Base-by-base conservation (phyloP, 2,797 vertebrate species). In the Arrhamphus sclerolepis region DNA sequence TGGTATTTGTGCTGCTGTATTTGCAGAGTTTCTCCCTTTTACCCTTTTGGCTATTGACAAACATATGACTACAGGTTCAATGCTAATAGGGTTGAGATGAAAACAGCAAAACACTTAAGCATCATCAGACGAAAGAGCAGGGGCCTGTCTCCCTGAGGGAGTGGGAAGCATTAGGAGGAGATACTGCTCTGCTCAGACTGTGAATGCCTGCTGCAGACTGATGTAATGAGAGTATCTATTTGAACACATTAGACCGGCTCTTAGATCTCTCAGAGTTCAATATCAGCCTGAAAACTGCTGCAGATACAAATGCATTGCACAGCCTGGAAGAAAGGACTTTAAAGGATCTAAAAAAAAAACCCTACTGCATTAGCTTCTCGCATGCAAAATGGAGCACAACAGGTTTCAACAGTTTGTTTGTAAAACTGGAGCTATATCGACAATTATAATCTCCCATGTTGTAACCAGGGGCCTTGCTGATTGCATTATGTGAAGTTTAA, bases 61-160 rank as follows among this genome's bases (percentile, higher is more conserved):
- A 77, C 72, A 88, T 89, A 86, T 85, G 80, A 83, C 72, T 64
- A 46, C 0, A 42, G 44, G 80, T 70, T 91, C 89, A 74, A 90
- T 90, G 79, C 81, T 89, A 91, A 91, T 82, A 72, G 79, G 77
- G 76, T 90, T 74, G 76, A 64, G 80, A 81, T 76, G 75, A 85
- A 75, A 87, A 81, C 65, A 81, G 62, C 65, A 70, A 58, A 87
- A 89, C 86, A 89, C 85, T 88, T 84, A 85, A 49, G 81, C 60
- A 56, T 69, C 78, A 83, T 81, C 78, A 74, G 77, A 72, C 68
- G 50, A 74, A 46, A 66, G 75, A 71, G 47, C 72, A 46, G 61
- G 1, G 46, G 74, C 46, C 4, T 42, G 73, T 71, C 78, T 80
- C 80, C 31, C 64, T 51, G 46, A 44, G 79, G 47, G 54, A 57